These are phyloP conservation scores for Heliconius cydno DNA, from an alignment of 2,888 invertebrate species.

Conservation along the genomic window DNA sequence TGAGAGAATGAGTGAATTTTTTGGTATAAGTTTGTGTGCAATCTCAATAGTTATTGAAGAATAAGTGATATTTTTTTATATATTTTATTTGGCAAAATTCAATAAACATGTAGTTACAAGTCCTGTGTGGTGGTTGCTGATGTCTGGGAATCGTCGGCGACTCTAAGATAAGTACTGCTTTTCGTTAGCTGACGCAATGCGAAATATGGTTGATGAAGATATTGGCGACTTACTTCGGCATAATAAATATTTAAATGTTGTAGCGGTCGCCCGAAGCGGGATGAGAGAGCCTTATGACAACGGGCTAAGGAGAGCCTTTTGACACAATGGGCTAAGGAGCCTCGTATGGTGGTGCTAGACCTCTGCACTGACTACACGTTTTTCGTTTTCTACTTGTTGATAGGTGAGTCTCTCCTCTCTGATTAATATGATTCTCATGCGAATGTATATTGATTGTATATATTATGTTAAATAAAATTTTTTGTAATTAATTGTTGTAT, in stretches of 20 bases:
- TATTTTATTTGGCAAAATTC: constrained; percentile 42
- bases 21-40: constrained; percentile 36
- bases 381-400: constrained; percentile 57
- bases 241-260: constrained; percentile 77
- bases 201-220: constrained; percentile 55
- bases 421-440: constrained; percentile 53
- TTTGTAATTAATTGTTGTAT: constrained; percentile 20
- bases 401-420: constrained; percentile 67
- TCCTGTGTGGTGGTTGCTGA: constrained; percentile 53
- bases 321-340: constrained; percentile 50
- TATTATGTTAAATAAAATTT: constrained; percentile 6
- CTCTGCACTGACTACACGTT: constrained; percentile 54
- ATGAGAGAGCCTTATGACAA: constrained; percentile 58
- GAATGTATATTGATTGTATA: constrained; percentile 53
- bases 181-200: constrained; percentile 59
- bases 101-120: constrained; percentile 69
- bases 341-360: constrained; percentile 53
- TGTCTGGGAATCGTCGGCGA: constrained; percentile 50
- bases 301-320: constrained; percentile 48
- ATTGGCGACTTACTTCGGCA: constrained; percentile 64
- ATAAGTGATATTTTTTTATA: constrained; percentile 41
- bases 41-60: constrained; percentile 17
- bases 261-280: constrained; percentile 75
- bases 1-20: constrained; percentile 5
- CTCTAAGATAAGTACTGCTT: constrained; percentile 67